Base-by-base conservation (phyloP, 2,113 vertebrate genomes). In the Tauraco erythrolophus region DNA sequence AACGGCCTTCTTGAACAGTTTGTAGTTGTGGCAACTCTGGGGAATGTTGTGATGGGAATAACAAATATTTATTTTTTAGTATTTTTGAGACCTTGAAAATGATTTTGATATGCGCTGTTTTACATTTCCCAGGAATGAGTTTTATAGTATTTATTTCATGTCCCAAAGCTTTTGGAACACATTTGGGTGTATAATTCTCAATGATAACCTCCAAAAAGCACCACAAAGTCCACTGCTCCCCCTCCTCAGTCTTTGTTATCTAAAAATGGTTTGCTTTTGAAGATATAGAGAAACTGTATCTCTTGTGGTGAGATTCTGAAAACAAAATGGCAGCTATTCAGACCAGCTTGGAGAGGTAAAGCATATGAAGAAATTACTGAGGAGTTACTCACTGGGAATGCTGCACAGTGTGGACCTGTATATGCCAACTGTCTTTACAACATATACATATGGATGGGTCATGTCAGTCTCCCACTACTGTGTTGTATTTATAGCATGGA, bases 221-320 rank as follows among this genome's bases (percentile, higher is more conserved):
- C 17, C 37, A 53, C 17, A 35, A n/a, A 16, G 24, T 15, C n/a
- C 0, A 1, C 27, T 48, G 1, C 27, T 48, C 43, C 25, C 7
- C 4, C 6, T 10, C 10, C 5, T 6, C 2, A 12, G 7, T 10
- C 35, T 76, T 72, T 70, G 66, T 71, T 83, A 30, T 9, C 35
- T 31, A 50, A 14, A 81, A 45, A 41, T 35, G 10, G 18, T 33
- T 86, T 76, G 41, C 28, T 64, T 89, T 77, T 50, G 53, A 50
- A 50, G 21, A 27, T 13, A 24, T 5, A 56, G 39, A 64, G 46
- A 75, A 70, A 28, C 37, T 60, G 7, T 64, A 8, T 70, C 25
- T 72, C 19, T 57, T 66, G 11, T 2, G 11, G 27, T 35, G 28
- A 25, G 11, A 41, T 45, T 76, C 54, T 31, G 48, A 37, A 68